Evolutionary conservation across 2,888 invertebrate genomes (phyloP), one percentile per base, ranked within the genome.

Genomic region (Erebia aethiops): DNA sequence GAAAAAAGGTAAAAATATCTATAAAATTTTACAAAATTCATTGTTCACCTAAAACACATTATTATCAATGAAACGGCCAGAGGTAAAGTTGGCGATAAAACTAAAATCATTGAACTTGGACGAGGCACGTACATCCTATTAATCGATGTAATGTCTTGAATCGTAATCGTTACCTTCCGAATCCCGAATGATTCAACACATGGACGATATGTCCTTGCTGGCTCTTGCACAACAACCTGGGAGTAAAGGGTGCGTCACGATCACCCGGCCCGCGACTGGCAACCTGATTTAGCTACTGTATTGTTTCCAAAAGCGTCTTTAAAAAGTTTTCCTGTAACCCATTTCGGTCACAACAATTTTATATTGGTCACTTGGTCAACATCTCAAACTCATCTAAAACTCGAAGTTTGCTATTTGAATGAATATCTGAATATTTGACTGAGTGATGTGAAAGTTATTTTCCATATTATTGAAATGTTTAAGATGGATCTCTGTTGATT

Each of bases 201-300:
- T 71, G 66, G 74, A 70, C 74, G 78, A 73, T 76, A 69, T 80
- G 90, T 87, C 90, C 90, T 89, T 84, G 89, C 80, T 62, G 62
- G 71, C 68, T 69, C 77, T 86, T 86, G 84, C 85, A 84, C 85
- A 87, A 87, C 78, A 72, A 68, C 70, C 3, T 71, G 79, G 77
- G 69, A 75, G 79, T 77, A 78, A 77, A 82, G 83, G 84, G 86
- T 82, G 84, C 84, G 87, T 88, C 88, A 87, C 83, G 78, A 82
- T 79, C 57, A 46, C 64, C 61, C 52, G 78, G 81, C 82, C 83
- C 81, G 78, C 77, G 79, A 75, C 80, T 13, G 46, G 21, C 49
- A 49, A 46, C 89, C 91, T 90, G 90, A 89, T 84, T 82, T 78
- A 81, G 84, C 84, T 84, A 81, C 82, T 84, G 82, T 87, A 89